These are phyloP conservation scores for Brachypteracias leptosomus DNA, from an alignment of 2,113 vertebrate genomes.

Conservation along the genomic window DNA sequence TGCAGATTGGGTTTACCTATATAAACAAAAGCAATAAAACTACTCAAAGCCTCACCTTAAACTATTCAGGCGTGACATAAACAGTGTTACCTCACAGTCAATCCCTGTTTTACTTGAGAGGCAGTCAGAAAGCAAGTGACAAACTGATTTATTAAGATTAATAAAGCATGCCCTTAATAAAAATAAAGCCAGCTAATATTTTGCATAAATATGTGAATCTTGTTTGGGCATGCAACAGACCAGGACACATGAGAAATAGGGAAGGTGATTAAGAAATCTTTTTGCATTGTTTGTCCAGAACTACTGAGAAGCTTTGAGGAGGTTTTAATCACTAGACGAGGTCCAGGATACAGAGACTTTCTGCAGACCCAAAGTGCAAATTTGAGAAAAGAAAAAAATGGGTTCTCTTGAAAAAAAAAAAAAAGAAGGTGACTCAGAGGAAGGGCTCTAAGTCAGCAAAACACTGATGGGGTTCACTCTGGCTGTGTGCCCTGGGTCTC, in stretches of 20 bases:
- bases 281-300: not conserved
- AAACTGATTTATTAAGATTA: constrained; percentile 79
- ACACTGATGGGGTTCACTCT: not conserved
- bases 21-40: constrained; percentile 83
- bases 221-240: not conserved
- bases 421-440: not conserved
- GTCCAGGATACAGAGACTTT: not conserved
- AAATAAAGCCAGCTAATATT: constrained; percentile 65
- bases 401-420: not conserved
- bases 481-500: not conserved
- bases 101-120: constrained; percentile 71
- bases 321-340: not conserved
- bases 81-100: constrained; percentile 73
- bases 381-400: not conserved
- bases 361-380: not conserved
- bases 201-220: constrained; percentile 61
- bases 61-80: constrained; percentile 77
- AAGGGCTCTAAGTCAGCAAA: constrained; percentile 25
- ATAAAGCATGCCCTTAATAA: constrained; percentile 73
- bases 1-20: constrained; percentile 82
- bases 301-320: not conserved
- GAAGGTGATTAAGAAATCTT: constrained; percentile 34
- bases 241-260: not conserved
- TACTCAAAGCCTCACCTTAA: constrained; percentile 80
- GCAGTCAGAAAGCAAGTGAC: constrained; percentile 59